Conservation (phyloP, 2,888 invertebrate genomes). For the Diabrotica balteata region DNA sequence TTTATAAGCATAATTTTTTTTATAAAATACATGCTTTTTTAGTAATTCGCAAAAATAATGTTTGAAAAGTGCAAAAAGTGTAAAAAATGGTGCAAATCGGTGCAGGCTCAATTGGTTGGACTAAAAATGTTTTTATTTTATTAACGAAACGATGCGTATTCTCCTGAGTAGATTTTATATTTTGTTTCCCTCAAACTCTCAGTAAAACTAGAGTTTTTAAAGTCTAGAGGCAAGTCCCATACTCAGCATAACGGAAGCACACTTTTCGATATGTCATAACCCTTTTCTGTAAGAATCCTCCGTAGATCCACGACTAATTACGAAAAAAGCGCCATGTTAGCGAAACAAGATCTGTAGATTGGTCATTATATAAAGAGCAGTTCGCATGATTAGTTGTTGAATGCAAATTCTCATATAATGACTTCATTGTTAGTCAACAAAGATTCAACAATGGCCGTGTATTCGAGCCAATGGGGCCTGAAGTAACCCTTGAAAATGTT, state of each 20-base stretch:
- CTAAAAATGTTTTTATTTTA: too few species aligned
- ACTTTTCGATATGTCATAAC: constrained; percentile 2
- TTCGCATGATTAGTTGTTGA: constrained; percentile 54
- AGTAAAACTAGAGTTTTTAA: too few species aligned
- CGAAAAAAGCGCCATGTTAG: constrained; percentile 13
- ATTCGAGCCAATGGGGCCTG: constrained; percentile 55
- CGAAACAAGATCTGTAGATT: constrained; percentile 23
- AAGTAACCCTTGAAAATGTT: constrained; percentile 54
- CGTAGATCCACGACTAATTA: constrained; percentile 5
- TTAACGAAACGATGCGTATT: too few species aligned
- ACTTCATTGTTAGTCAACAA: constrained; percentile 53
- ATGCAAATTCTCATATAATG: constrained; percentile 54
- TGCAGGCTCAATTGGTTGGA: too few species aligned
- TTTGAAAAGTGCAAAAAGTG: too few species aligned
- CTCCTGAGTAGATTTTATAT: too few species aligned
- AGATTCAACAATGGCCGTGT: constrained; percentile 55
- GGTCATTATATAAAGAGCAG: constrained; percentile 38
- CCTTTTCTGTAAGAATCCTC: neutral
- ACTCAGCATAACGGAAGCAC: neutral
- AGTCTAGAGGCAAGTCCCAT: too few species aligned
- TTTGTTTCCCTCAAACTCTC: too few species aligned
- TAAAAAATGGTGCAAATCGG: too few species aligned
- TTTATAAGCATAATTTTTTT: too few species aligned
- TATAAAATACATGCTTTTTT: too few species aligned
- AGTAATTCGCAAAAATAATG: too few species aligned